Base-by-base conservation (phyloP, 2,797 vertebrate species). In the Valencia hispanica region DNA sequence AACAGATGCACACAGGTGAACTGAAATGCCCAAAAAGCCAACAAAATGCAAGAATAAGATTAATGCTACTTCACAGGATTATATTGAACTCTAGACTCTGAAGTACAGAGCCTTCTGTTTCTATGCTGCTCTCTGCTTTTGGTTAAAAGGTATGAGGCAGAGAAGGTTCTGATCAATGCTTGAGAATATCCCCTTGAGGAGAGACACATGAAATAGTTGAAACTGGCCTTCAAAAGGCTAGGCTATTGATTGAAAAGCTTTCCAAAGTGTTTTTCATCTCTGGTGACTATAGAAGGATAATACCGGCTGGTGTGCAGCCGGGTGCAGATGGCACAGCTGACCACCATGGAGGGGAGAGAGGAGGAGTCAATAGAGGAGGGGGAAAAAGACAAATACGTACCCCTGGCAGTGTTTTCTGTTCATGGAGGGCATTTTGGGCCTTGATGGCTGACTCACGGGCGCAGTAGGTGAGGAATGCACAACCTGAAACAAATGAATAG, bases 401-500 rank as follows among this genome's bases (percentile, higher is more conserved):
- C 97, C 98, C 98, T 85, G 98, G 98, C 94, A 99, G 94, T 80
- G 98, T 99, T 95, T 99, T 99, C 96, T 99, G 98, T 78, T 99
- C 98, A 32, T 99, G 98, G 87, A 99, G 96, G 4, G 98, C 98
- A 1, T 97, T 99, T 96, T 99, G 98, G 91, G 98, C 98, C 96
- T 99, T 99, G 96, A 99, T 98, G 93, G 98, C 98, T 27, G 98
- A 99, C 91, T 99, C 98, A 85, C 98, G 94, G 95, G 98, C 98
- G 83, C 98, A 99, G 95, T 99, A 99, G 20, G 98, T 99, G 91
- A 99, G 97, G 93, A 99, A 99, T 1, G 98, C 98, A 89, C 98
- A 99, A 90, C 98, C 98, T 99, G 94, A 30, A 89, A 94, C 71
- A 91, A 79, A 82, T 75, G 10, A 3, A 76, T 8, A 81, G 1